phyloP scores from a whole-genome alignment of 23 tunicate species.

The Halocynthia roretzi region DNA sequence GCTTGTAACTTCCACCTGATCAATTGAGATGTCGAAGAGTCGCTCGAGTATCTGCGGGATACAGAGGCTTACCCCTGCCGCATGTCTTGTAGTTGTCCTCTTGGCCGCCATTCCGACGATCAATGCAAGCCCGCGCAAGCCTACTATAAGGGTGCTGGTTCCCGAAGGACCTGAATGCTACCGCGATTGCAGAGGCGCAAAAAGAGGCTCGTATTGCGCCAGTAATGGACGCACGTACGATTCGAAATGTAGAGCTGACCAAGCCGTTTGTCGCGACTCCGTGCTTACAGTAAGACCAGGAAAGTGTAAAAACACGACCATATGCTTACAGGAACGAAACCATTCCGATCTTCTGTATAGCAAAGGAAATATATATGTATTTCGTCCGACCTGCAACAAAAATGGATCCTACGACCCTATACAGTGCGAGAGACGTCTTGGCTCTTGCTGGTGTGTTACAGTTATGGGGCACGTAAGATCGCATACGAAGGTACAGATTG shows the following conservation, averaged over 20 bases:
- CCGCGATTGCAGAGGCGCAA: not conserved
- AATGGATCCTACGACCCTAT: slow-evolving; percentile 21
- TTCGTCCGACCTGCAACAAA: slow-evolving; percentile 20
- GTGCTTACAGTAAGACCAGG: slow-evolving; percentile 13
- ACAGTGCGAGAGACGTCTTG: slow-evolving; percentile 5
- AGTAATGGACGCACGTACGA: slow-evolving; percentile 22
- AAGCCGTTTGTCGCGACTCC: slow-evolving; percentile 18
- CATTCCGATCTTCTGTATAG: not conserved
- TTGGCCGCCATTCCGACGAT: not conserved
- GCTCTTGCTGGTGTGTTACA: slow-evolving; percentile 27
- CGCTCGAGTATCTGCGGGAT: not conserved
- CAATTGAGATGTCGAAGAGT: not conserved
- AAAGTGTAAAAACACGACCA: slow-evolving; percentile 13
- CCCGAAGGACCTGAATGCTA: slow-evolving; percentile 7
- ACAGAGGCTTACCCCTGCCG: not conserved
- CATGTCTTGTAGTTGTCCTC: too few relatives aligned
- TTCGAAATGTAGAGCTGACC: slow-evolving; percentile 5
- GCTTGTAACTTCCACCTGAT: not conserved
- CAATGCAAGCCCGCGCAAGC: not conserved
- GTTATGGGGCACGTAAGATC: slow-evolving; percentile 3
- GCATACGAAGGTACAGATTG: slow-evolving; percentile 13
- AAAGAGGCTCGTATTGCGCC: slow-evolving; percentile 6
- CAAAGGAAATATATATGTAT: not conserved
- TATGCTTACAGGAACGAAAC: slow-evolving; percentile 13
- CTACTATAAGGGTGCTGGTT: slow-evolving; percentile 12